Evolutionary conservation across 92 coral and sea anemone genomes (phyloP), one percentile per base, ranked within the genome.

Genomic region (Porites cylindrica): DNA sequence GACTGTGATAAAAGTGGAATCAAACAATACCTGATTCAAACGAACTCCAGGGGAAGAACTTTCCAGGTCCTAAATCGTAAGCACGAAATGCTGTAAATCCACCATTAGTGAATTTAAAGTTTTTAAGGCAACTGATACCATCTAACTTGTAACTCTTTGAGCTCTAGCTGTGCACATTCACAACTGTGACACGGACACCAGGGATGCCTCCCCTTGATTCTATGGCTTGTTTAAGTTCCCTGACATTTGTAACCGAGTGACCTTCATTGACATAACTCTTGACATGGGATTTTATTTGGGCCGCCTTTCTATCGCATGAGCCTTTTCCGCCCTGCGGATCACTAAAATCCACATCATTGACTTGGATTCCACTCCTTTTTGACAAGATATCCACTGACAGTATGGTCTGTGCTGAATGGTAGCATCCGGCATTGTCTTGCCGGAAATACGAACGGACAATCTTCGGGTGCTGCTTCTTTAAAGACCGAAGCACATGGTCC

Each of bases 401-500:
- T 67, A 86, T 86, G 51, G 90, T 86, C 23, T 23, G 65, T 53
- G 76, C 68, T 51, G 72, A 86, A 59, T 86, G 85, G 16, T 86
- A 86, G 54, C 85, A 86, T 24, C 80, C 66, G 50, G 67, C 52
- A 78, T 80, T 51, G 18, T 80, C 43, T 82, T 82, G 77, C 84
- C 78, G 77, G 82, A 68, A 68, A 75, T 26, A 77, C 66, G 83
- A 69, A 1, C 76, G 64, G 56, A 47, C 75, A 32, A 89, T 84
- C 75, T 84, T 72, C 6, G 92, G 81, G 80, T 89, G 76, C 7
- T 71, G 79, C 56, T 70, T 77, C 65, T 89, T 89, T 67, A 83
- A 56, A 50, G 88, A 66, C 20, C 88, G 61, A 77, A 82, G 84
- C 10, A 76, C 92, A 52, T 88, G 88, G 61, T 88, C 92, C 88